Evolutionary conservation across 2,113 vertebrate genomes (phyloP), one percentile per base, ranked within the genome.

Genomic region (Oophaga pumilio): DNA sequence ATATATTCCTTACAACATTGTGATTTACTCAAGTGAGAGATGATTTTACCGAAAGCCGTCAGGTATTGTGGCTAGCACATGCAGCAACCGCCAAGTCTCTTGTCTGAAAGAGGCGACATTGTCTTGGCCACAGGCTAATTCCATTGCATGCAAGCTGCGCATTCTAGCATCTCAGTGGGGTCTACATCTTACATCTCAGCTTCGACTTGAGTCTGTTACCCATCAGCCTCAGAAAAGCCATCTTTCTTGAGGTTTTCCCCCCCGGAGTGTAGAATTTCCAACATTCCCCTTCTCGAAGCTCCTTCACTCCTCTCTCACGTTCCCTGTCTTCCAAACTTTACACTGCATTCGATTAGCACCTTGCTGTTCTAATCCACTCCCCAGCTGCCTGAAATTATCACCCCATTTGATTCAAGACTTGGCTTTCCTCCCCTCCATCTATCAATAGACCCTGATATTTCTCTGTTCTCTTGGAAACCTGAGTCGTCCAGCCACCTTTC

Each of bases 311-410:
- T 84, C 80, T 88, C 81, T 77, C 87, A 88, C 73, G 81, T 88
- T 77, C 81, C 59, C 80, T 57, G 81, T 88, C 80, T 88, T 88
- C 81, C 87, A 88, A 76, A 68, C 87, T 83, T 88, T 84, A 88
- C 87, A 84, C 87, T 88, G 87, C 87, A 88, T 84, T 83, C 80
- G 69, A 88, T 88, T 88, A 88, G 81, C 87, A 88, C 87, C 87
- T 88, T 84, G 87, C 87, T 88, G 87, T 69, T 88, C 81, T 88
- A 88, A 88, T 88, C 87, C 87, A 62, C 87, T 88, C 81, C 87
- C 87, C 87, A 84, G 87, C 87, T 88, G 87, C 87, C 87, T 88
- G 59, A 88, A 88, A 88, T 88, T 88, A 88, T 88, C 87, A 83
- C 87, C 87, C 87, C 87, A 88, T 88, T 88, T 88, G 59, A 88